phyloP scores from a whole-genome alignment of 2,888 invertebrate species.

The Odontocerum albicorne region DNA sequence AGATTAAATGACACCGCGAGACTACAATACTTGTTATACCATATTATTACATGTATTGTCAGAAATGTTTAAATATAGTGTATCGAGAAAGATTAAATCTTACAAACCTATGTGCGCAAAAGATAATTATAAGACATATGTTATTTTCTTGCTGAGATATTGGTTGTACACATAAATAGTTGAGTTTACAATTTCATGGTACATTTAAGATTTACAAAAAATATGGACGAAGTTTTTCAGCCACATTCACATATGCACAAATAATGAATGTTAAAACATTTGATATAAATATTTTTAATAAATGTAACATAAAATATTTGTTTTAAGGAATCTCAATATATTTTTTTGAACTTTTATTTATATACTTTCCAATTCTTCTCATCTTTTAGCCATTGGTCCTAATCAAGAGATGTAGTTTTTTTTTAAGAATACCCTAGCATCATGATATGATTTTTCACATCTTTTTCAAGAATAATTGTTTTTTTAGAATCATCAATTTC shows the following conservation, averaged over 20 bases:
- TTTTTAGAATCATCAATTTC: background rate
- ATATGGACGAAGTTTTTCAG: constrained; percentile 33
- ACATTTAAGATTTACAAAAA: constrained; percentile 19
- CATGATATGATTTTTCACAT: constrained; percentile 29
- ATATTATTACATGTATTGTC: constrained; percentile 36
- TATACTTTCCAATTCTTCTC: constrained; percentile 23
- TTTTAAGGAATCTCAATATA: constrained; percentile 27
- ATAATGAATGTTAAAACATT: constrained; percentile 22
- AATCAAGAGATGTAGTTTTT: constrained; percentile 26
- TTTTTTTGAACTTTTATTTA: constrained; percentile 29
- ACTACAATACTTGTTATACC: constrained; percentile 30
- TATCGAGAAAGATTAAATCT: constrained; percentile 25
- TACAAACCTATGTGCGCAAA: constrained; percentile 35
- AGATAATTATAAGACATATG: constrained; percentile 14
- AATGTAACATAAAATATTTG: constrained; percentile 26
- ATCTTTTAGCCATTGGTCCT: constrained; percentile 30
- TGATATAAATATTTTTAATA: constrained; percentile 17
- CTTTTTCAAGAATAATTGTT: no score
- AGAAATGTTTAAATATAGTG: constrained; percentile 29
- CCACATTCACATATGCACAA: constrained; percentile 29
- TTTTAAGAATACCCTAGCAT: constrained; percentile 28
- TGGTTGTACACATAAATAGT: no score
- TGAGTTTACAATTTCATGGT: background rate
- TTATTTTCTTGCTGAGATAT: constrained; percentile 1
- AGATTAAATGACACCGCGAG: constrained; percentile 26